Percentiles rank a stretch among this genome's conserved stretches.
These are phyloP conservation scores for Andrena marginata DNA, from an alignment of 2,888 invertebrate species.

Conservation along the genomic window DNA sequence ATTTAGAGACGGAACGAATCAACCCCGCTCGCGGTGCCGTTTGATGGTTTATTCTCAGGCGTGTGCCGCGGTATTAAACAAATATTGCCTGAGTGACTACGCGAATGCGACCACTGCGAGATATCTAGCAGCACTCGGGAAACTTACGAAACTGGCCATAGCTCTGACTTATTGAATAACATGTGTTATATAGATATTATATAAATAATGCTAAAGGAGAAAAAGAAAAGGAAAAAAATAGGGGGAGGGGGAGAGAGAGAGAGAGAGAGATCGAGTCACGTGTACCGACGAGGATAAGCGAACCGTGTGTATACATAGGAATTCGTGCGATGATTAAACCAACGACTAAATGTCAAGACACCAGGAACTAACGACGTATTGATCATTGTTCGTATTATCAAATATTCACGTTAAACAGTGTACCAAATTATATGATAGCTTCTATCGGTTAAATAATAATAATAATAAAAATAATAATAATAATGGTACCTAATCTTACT, in stretches of 20 bases:
- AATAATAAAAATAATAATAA: conserved; percentile 61
- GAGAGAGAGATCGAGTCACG: conserved; percentile 50
- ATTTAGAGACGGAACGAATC: background rate
- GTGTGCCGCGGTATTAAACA: background rate
- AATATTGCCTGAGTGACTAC: background rate
- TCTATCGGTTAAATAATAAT: conserved; percentile 76
- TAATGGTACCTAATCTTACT: conserved; percentile 81
- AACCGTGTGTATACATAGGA: conserved; percentile 73
- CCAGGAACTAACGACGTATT: conserved; percentile 74
- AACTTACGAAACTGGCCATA: conserved; percentile 75
- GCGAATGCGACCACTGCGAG: background rate
- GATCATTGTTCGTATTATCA: conserved; percentile 75
- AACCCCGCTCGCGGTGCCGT: background rate
- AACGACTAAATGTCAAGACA: conserved; percentile 75
- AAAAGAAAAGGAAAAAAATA: conserved; percentile 57
- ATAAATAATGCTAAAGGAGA: conserved; percentile 73
- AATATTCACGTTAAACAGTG: conserved; percentile 72
- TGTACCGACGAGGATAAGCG: conserved; percentile 51
- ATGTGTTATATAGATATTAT: conserved; percentile 79
- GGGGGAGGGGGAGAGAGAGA: conserved; percentile 54
- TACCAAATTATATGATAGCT: conserved; percentile 78
- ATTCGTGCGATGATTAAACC: conserved; percentile 69
- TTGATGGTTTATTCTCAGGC: background rate
- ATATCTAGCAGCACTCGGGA: conserved; percentile 21
- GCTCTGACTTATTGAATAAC: conserved; percentile 78